phyloP scores from a whole-genome alignment of 2,797 vertebrate genomes.

The Sarcophilus harrisii region DNA sequence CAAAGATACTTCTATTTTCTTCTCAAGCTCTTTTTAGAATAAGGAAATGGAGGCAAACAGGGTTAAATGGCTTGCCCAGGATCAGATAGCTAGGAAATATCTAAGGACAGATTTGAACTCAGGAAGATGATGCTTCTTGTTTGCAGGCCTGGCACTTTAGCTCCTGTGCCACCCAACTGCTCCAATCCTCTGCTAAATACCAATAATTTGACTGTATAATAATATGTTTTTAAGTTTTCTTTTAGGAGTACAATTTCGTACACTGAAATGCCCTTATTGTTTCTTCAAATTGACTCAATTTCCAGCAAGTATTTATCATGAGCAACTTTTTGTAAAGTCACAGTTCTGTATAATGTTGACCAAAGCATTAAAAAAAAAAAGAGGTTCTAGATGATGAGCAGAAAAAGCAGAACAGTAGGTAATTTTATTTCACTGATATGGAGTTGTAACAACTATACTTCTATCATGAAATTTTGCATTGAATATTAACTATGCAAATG shows the following conservation, averaged over 20 bases:
- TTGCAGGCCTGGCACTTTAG: neutral
- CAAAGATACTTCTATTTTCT: neutral
- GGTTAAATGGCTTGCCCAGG: neutral
- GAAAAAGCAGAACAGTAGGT: constrained; percentile 34
- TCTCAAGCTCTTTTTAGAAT: neutral
- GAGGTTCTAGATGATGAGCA: constrained; percentile 55
- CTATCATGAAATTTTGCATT: constrained; percentile 24
- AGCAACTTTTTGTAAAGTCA: constrained; percentile 56
- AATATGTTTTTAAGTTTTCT: constrained; percentile 38
- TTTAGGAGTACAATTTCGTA: constrained; percentile 48
- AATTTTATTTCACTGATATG: constrained; percentile 40
- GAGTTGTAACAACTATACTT: constrained; percentile 48
- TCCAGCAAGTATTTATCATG: constrained; percentile 59
- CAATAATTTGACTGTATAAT: constrained; percentile 82
- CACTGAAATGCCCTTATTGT: constrained; percentile 54
- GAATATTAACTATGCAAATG: constrained; percentile 32
- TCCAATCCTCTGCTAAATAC: constrained; percentile 52
- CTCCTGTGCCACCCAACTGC: neutral
- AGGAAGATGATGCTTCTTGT: neutral
- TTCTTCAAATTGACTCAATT: constrained; percentile 53
- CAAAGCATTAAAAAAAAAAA: constrained; percentile 32
- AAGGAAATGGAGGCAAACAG: neutral
- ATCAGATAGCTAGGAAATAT: neutral
- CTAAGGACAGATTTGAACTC: neutral
- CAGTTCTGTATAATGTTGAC: constrained; percentile 63